Base-by-base conservation (phyloP, 2,113 vertebrate genomes). In the Eonycteris spelaea region DNA sequence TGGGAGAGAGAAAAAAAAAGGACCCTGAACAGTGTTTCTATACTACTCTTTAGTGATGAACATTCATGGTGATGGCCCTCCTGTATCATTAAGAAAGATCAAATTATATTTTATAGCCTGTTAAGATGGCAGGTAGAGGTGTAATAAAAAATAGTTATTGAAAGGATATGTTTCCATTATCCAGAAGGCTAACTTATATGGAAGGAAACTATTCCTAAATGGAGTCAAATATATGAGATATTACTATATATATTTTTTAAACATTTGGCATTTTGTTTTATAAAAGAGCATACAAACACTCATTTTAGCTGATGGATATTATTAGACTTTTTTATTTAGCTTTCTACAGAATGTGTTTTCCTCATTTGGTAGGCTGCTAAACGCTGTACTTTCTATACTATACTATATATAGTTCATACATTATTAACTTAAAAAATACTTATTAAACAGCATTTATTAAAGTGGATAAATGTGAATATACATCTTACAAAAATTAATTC, bases 381-480 rank as follows among this genome's bases (percentile, higher is more conserved):
- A 95, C 38, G 57, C 35, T 73, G 71, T 38, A 89, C n/a, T 91
- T 74, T 91, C 53, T 88, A 63, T 26, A 55, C 63, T 78, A 2
- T 59, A 28, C 28, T 21, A 40, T 70, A 70, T 21, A 38, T 68
- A 65, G 77, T 86, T 22, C 35, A n/a, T 95, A 18, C 59, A 78
- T 33, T 90, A 95, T 6, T 92, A 68, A 51, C 30, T 91, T 77
- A n/a, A 91, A 75, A 88, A 94, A 68, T n/a, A 57, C 15, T 35
- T 43, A 68, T 9, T 82, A 92, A 95, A 53, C 59, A 57, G 18
- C 15, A 88, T 77, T 88, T 96, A 88, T 93, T 93, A 93, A 93
- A 91, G 38, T 85, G 35, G 38, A 24, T 6, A 79, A 67, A 6
- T 84, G 10, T 74, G 63, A 84, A 78, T 86, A 48, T 71, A 35